Evolutionary conservation across 1,140 invertebrate genomes (phyloP), one percentile per base, ranked within the genome.

Genomic region (Sminthurinus signatus): DNA sequence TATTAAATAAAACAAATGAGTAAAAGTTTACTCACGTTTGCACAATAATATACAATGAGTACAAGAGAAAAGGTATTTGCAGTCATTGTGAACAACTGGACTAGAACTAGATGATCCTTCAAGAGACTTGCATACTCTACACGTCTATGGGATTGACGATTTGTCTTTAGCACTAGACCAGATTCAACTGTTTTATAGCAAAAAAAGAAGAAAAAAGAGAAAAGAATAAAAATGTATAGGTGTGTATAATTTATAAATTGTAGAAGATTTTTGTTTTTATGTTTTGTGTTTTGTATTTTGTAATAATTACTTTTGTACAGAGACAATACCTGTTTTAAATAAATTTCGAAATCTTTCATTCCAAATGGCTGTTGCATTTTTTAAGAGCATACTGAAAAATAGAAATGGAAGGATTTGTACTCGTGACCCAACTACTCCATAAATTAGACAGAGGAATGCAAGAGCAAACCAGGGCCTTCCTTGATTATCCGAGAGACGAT

Each of bases 11-110:
- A n/a, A n/a, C n/a, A n/a, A n/a, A n/a, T n/a, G n/a, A n/a, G n/a
- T n/a, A n/a, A n/a, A n/a, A n/a, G n/a, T n/a, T n/a, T 10, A 57
- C 42, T 44, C 39, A 64, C 62, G 19, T 56, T 59, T 3, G 59
- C 29, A 32, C 32, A 36, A 25, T 69, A 69, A 28, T 65, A 69
- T 0, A 52, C 5, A 10, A 62, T 17, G 1, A 69, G 28, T 17
- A 54, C 36, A 2, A 25, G n/a, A 25, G 51, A 29, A 48, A 69
- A 69, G 0, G 60, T 51, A 52, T 57, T 46, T 61, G 64, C 67
- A 19, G 67, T 69, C 63, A 69, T 64, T 46, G 59, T 55, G 42
- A 62, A 69, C 25, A 69, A 27, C 21, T 65, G 67, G 17, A 65
- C 62, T 0, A 69, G 1, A 21, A 69, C 56, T 4, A 69, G 43